Percentiles rank a stretch among this genome's conserved stretches.
phyloP scores from a whole-genome alignment of 92 coral and sea anemone genomes.

The Siderastrea siderea region DNA sequence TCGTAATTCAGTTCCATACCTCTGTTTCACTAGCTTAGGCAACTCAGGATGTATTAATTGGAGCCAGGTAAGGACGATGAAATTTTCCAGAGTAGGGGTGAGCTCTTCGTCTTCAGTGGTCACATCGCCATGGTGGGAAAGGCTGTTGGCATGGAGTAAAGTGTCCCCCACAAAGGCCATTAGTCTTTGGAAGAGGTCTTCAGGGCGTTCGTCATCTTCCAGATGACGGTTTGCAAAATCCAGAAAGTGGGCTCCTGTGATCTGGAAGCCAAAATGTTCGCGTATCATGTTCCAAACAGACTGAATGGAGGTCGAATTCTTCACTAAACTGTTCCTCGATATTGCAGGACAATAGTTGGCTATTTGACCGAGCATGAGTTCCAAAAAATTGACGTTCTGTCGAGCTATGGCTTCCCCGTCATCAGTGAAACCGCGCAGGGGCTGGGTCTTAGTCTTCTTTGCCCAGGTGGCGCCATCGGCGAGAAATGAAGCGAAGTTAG shows the following conservation, averaged over 20 bases:
- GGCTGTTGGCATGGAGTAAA: constrained; percentile 51
- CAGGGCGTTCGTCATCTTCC: too few relatives aligned
- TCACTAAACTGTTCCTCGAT: constrained; percentile 27
- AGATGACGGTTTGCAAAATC: too few relatives aligned
- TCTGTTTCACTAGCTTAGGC: constrained; percentile 36
- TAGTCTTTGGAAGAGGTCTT: too few relatives aligned
- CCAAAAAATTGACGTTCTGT: constrained; percentile 4
- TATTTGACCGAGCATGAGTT: constrained; percentile 19
- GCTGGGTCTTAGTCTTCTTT: constrained; percentile 66
- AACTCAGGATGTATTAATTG: constrained; percentile 37
- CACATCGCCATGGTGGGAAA: constrained; percentile 73
- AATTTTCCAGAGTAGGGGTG: constrained; percentile 70
- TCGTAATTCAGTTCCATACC: constrained; percentile 38
- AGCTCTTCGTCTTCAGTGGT: constrained; percentile 72
- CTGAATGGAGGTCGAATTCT: constrained; percentile 48
- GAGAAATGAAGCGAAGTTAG: constrained; percentile 68
- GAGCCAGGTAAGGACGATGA: constrained; percentile 51
- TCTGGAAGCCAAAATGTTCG: constrained; percentile 44
- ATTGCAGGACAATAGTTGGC: constrained; percentile 27
- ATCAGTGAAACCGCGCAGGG: constrained; percentile 42
- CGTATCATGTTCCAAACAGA: constrained; percentile 45
- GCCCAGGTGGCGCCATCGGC: constrained; percentile 67
- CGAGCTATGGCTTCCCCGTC: constrained; percentile 36
- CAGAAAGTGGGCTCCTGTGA: too few relatives aligned
- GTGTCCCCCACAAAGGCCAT: too few relatives aligned